Conservation (phyloP, 2,113 vertebrate genomes). For the Budorcas taxicolor region DNA sequence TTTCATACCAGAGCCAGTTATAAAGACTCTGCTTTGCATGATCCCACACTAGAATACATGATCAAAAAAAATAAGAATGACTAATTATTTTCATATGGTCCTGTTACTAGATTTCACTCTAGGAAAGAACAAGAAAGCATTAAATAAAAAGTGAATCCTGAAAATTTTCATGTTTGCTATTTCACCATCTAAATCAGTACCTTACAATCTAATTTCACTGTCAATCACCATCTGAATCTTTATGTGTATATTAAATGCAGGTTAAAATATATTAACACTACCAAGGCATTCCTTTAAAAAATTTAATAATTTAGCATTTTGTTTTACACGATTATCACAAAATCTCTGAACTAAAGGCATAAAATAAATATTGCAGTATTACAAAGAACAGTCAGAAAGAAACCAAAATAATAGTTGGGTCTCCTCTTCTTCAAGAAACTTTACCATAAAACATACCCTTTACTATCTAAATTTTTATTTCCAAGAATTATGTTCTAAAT, state of each 20-base stretch:
- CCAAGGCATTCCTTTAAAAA: not conserved
- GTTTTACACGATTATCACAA: not conserved
- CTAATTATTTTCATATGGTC: not conserved
- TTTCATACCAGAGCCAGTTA: constrained; percentile 99
- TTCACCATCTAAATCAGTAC: not conserved
- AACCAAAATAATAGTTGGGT: not conserved
- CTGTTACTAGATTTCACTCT: not conserved
- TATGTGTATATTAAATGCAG: not conserved
- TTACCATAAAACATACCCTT: not conserved
- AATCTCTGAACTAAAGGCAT: not conserved
- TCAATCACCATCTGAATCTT: constrained; percentile 19
- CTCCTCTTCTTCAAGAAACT: not conserved
- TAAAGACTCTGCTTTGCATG: constrained; percentile 94
- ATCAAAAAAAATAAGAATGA: constrained; percentile 52
- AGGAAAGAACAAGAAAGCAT: not conserved
- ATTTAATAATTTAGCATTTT: not conserved
- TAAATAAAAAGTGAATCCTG: not conserved
- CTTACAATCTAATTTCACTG: not conserved
- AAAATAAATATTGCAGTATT: not conserved
- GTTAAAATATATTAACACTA: constrained; percentile 1
- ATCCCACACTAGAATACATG: constrained; percentile 90
- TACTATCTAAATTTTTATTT: constrained; percentile 7
- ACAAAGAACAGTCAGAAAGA: not conserved
- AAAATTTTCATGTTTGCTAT: not conserved
- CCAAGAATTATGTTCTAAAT: constrained; percentile 25